Evolutionary conservation across 1,140 invertebrate genomes (phyloP).

Genomic region (Saccostrea echinata): DNA sequence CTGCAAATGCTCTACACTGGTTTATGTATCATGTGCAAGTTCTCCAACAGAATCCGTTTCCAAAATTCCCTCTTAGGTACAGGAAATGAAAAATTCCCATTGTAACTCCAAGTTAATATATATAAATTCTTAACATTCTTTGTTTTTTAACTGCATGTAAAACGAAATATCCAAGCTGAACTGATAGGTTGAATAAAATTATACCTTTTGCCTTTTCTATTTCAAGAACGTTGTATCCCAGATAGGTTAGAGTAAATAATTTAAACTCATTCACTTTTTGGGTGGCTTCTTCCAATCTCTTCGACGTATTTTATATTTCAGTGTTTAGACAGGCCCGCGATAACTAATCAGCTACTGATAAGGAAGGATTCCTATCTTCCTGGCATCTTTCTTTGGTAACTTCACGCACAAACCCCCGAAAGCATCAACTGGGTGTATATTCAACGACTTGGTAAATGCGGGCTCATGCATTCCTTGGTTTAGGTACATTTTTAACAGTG

Average conservation of each 20-base stretch:
- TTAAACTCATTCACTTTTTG: neutral
- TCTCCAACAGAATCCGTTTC: too few species aligned
- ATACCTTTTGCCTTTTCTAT: neutral
- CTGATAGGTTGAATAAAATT: conserved; percentile 48
- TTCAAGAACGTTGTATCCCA: conserved; percentile 47
- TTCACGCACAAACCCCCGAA: conserved; percentile 54
- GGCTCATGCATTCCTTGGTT: too few species aligned
- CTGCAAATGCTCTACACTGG: too few species aligned
- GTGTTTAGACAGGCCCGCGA: conserved; percentile 46
- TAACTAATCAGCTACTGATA: conserved; percentile 45
- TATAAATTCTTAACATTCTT: too few species aligned
- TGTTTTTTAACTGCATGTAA: too few species aligned
- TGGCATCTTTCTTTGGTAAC: conserved; percentile 56
- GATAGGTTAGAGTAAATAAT: neutral
- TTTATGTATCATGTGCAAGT: too few species aligned
- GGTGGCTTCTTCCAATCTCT: too few species aligned
- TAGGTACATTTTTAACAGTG: too few species aligned
- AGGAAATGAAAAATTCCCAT: too few species aligned
- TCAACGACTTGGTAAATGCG: conserved; percentile 64
- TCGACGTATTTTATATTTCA: neutral
- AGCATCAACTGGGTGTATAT: conserved; percentile 52
- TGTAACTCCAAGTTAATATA: too few species aligned
- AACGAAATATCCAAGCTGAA: conserved; percentile 59
- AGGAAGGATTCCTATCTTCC: conserved; percentile 46
- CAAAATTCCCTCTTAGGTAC: too few species aligned